phyloP scores from a whole-genome alignment of 2,113 vertebrate species.

The Genyomyrus donnyi region DNA sequence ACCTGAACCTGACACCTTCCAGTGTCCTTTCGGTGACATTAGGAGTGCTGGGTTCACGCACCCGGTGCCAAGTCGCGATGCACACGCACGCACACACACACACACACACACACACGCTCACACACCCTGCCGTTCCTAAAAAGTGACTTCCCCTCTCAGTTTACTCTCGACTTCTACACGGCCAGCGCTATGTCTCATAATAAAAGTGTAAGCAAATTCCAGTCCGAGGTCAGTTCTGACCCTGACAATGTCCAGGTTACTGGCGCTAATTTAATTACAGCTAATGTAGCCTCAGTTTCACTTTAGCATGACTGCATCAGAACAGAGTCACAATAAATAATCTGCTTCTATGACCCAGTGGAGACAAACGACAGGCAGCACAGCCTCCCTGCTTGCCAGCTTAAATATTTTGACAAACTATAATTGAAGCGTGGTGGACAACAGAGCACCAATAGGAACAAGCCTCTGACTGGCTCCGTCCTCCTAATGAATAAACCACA shows the following conservation, averaged over 20 bases:
- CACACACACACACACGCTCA: neutral
- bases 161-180: neutral
- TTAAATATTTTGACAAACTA: conserved; percentile 53
- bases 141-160: neutral
- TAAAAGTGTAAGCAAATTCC: neutral
- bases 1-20: neutral
- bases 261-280: neutral
- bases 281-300: neutral
- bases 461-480: conserved; percentile 31
- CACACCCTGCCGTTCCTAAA: neutral
- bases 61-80: neutral
- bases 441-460: conserved; percentile 25
- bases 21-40: neutral
- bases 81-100: neutral
- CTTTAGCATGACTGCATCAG: neutral
- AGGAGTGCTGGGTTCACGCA: neutral
- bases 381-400: conserved; percentile 41
- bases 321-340: conserved; percentile 3
- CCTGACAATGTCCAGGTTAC: neutral
- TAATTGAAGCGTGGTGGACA: conserved; percentile 34
- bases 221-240: neutral
- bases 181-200: neutral
- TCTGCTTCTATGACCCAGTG: conserved; percentile 29
- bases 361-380: conserved; percentile 49
- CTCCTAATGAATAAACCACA: conserved; percentile 39